Conservation (phyloP, 2,797 vertebrate species). For the Strix occidentalis region DNA sequence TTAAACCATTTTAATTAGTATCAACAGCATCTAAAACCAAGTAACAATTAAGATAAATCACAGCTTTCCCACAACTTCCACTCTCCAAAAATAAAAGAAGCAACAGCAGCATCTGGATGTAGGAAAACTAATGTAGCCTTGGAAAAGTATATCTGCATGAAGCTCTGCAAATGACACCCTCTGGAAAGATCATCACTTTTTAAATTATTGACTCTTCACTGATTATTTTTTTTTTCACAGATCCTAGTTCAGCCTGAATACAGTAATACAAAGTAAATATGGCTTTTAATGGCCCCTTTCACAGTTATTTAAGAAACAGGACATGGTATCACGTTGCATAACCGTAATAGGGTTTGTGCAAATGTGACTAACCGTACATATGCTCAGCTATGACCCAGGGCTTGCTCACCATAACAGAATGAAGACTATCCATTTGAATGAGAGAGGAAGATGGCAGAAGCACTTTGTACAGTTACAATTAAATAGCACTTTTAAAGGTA, state of each 20-base stretch:
- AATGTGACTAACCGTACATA: background rate
- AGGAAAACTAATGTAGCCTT: background rate
- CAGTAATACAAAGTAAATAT: background rate
- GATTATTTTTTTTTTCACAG: background rate
- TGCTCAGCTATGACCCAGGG: background rate
- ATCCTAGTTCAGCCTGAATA: background rate
- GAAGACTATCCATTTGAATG: background rate
- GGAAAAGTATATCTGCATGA: background rate
- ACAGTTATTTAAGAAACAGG: background rate
- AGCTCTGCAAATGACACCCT: background rate
- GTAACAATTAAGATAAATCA: background rate
- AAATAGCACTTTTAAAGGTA: background rate
- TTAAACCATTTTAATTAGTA: background rate
- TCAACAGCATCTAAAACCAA: background rate
- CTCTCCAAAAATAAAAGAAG: background rate
- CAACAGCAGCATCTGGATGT: background rate
- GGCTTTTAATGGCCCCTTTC: background rate
- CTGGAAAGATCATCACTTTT: background rate
- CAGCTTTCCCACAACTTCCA: background rate
- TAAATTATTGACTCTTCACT: background rate
- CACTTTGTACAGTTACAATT: background rate
- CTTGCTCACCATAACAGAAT: background rate
- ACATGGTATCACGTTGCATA: background rate
- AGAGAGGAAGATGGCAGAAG: background rate
- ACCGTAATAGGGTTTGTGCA: fast-evolving